These are phyloP conservation scores for Limnodromus scolopaceus DNA, from an alignment of 2,797 vertebrate species.

Conservation along the genomic window DNA sequence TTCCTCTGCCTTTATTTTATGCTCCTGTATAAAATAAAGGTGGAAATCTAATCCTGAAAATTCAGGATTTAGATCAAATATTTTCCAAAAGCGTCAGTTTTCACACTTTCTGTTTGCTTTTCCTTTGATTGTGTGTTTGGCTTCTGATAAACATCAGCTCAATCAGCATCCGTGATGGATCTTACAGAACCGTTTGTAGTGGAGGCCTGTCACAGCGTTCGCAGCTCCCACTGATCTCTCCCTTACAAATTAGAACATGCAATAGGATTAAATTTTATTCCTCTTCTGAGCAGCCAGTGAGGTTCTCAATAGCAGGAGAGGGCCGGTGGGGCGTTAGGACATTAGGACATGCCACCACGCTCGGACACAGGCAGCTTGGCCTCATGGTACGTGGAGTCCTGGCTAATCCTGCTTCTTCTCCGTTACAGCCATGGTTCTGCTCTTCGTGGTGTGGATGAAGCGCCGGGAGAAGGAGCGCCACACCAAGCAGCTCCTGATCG, in stretches of 20 bases:
- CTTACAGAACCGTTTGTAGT: not conserved
- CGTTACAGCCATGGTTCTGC: conserved; percentile 87
- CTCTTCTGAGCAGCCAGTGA: not conserved
- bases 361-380: not conserved
- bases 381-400: accelerated
- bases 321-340: not conserved
- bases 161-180: not conserved
- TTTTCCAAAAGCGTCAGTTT: not conserved
- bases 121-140: not conserved
- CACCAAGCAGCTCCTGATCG: conserved; percentile 94
- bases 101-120: not conserved
- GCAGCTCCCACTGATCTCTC: not conserved
- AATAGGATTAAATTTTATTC: not conserved
- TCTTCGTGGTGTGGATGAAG: conserved; percentile 93
- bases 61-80: not conserved
- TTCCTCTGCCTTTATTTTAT: not conserved
- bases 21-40: not conserved
- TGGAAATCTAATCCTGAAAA: not conserved
- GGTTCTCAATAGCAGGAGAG: not conserved
- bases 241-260: not conserved
- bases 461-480: conserved; percentile 92
- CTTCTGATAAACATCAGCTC: not conserved
- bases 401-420: not conserved
- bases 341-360: accelerated
- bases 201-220: not conserved